A percentile compares a stretch with the other conserved stretches of the same genome.
Conservation (phyloP, 2,888 invertebrate species). For the Aleiodes leptofemur region DNA sequence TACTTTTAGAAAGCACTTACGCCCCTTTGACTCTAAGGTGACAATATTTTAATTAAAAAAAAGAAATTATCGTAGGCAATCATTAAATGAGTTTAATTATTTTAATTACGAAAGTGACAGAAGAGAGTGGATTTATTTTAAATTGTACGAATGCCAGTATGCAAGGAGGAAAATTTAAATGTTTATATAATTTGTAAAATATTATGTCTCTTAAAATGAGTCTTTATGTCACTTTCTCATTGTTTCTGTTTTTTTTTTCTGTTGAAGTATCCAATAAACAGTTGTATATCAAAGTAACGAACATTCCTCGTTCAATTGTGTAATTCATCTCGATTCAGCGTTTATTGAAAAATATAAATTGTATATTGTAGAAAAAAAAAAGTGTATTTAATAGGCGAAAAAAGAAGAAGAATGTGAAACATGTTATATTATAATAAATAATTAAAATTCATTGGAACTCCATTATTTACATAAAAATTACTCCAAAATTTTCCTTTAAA, state of each 20-base stretch:
- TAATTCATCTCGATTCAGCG: neutral
- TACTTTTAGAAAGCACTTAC: no score
- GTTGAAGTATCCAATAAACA: neutral
- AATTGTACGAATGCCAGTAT: constrained; percentile 3
- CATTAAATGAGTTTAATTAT: no score
- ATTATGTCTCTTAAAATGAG: neutral
- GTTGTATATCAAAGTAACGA: neutral
- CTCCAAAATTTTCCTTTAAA: neutral
- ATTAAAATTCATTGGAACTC: neutral
- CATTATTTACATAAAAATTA: no score
- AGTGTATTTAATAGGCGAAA: neutral
- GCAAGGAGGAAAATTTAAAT: constrained; percentile 7
- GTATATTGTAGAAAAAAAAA: neutral
- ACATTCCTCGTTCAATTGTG: neutral
- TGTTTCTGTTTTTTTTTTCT: neutral
- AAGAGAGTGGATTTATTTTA: constrained; percentile 18
- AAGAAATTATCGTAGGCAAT: no score
- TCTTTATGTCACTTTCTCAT: neutral
- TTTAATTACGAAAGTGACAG: no score
- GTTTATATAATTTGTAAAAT: constrained; percentile 17
- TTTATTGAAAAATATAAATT: neutral
- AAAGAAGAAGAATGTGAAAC: neutral
- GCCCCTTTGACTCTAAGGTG: no score
- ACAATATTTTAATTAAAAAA: no score
- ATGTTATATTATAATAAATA: constrained; percentile 14